A percentile compares a stretch with the other conserved stretches of the same genome.
Evolutionary conservation across 2,888 invertebrate genomes (phyloP).

Genomic region (Endotricha flammealis): DNA sequence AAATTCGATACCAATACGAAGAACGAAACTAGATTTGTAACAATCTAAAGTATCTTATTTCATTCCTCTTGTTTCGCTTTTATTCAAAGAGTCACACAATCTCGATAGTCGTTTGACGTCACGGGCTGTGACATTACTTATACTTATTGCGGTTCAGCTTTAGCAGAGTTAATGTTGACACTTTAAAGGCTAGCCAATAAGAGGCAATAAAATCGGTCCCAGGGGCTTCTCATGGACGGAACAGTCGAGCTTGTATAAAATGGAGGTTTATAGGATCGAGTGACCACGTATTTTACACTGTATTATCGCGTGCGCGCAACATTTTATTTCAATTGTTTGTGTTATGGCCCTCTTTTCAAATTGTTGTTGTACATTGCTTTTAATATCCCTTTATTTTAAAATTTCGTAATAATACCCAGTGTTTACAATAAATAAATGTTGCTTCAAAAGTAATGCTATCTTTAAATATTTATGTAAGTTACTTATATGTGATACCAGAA

Average conservation of each 20-base stretch:
- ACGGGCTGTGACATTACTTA: conserved; percentile 2
- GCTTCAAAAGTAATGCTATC: too few species aligned
- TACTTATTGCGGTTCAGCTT: conserved; percentile 27
- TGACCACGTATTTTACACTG: conserved; percentile 39
- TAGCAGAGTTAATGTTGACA: conserved; percentile 45
- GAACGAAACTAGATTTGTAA: conserved; percentile 39
- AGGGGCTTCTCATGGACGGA: conserved; percentile 35
- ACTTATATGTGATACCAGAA: too few species aligned
- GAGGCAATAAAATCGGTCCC: conserved; percentile 52
- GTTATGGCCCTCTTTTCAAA: conserved; percentile 12
- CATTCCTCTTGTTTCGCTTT: conserved; percentile 27
- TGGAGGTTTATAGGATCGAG: conserved; percentile 41
- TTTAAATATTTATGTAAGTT: too few species aligned
- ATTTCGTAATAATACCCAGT: too few species aligned
- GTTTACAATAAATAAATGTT: too few species aligned
- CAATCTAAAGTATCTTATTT: conserved; percentile 35
- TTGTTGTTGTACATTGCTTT: too few species aligned
- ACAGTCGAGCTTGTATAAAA: conserved; percentile 42
- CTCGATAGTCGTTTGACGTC: conserved; percentile 21
- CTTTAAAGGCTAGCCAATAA: conserved; percentile 51
- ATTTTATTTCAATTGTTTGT: conserved; percentile 27
- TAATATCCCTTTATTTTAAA: too few species aligned
- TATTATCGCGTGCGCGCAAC: conserved; percentile 28
- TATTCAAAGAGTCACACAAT: conserved; percentile 30
- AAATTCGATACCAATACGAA: conserved; percentile 43